A percentile compares a stretch with the other conserved stretches of the same genome.
Evolutionary conservation across 2,888 invertebrate species (phyloP).

Genomic region (Chouioia cunea): DNA sequence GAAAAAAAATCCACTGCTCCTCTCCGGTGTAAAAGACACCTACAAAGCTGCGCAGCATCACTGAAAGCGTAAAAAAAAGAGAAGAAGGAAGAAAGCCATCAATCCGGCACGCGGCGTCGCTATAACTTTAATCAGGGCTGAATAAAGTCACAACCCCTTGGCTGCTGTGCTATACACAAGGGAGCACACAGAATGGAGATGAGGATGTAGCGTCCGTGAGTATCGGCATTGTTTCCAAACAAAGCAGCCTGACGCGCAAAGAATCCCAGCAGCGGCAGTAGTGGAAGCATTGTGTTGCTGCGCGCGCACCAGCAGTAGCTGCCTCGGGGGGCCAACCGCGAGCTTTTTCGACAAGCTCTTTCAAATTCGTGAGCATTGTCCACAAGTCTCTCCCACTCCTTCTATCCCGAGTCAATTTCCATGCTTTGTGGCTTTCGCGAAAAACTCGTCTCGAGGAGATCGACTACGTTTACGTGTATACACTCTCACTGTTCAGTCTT

Average conservation of each 20-base stretch:
- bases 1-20: slow-evolving; percentile 41
- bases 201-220: slow-evolving; percentile 67
- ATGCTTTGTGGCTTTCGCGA: background rate
- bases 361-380: slow-evolving; percentile 34
- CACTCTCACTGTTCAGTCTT: too few relatives aligned
- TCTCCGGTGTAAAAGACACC: background rate
- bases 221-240: slow-evolving; percentile 70
- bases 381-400: slow-evolving; percentile 27
- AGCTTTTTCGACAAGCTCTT: background rate
- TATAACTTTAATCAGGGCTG: slow-evolving; percentile 67
- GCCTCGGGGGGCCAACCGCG: slow-evolving; percentile 34
- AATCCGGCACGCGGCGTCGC: slow-evolving; percentile 44
- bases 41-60: background rate
- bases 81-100: too few relatives aligned
- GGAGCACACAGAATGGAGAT: slow-evolving; percentile 65
- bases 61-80: too few relatives aligned
- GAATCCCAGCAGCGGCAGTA: slow-evolving; percentile 65
- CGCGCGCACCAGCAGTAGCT: slow-evolving; percentile 53
- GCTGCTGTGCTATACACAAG: slow-evolving; percentile 41
- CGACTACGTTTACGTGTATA: too few relatives aligned
- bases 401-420: slow-evolving; percentile 35
- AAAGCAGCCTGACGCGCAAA: slow-evolving; percentile 68
- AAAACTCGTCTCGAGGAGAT: slow-evolving; percentile 1
- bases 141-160: slow-evolving; percentile 64
- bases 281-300: slow-evolving; percentile 59